phyloP scores from a whole-genome alignment of 2,888 invertebrate species.

The Andrena bicolor region DNA sequence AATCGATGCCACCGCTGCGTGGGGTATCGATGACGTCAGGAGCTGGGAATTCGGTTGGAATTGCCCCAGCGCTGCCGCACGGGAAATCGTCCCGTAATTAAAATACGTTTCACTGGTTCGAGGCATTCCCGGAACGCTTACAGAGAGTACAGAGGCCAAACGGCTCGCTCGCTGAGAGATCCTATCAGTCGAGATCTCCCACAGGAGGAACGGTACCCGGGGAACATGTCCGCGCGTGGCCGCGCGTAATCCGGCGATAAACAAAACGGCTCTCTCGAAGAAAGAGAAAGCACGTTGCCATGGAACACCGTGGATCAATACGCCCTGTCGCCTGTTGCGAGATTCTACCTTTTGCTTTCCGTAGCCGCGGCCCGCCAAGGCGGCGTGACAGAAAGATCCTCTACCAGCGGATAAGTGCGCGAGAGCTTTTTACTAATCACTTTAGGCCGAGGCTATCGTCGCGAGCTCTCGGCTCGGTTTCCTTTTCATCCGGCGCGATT shows the following conservation, averaged over 20 bases:
- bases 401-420: not conserved
- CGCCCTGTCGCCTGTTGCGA: slow-evolving; percentile 50
- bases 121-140: slow-evolving; percentile 34
- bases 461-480: not conserved
- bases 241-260: not conserved
- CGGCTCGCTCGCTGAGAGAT: slow-evolving; percentile 26
- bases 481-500: slow-evolving; percentile 27
- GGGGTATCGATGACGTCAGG: slow-evolving; percentile 59
- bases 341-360: slow-evolving; percentile 47
- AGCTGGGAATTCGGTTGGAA: slow-evolving; percentile 54
- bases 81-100: slow-evolving; percentile 59
- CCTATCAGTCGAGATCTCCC: not conserved
- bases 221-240: not conserved
- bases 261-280: slow-evolving; percentile 33
- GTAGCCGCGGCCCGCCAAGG: slow-evolving; percentile 18
- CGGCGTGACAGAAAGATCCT: slow-evolving; percentile 14
- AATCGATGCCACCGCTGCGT: slow-evolving; percentile 41
- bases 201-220: not conserved
- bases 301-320: slow-evolving; percentile 47
- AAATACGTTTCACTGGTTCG: slow-evolving; percentile 60
- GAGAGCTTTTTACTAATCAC: slow-evolving; percentile 31
- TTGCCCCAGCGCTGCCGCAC: slow-evolving; percentile 29
- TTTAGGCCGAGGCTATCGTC: not conserved
- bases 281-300: slow-evolving; percentile 44
- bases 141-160: not conserved